phyloP scores from a whole-genome alignment of 1,140 invertebrate species.

The Forficula auricularia region DNA sequence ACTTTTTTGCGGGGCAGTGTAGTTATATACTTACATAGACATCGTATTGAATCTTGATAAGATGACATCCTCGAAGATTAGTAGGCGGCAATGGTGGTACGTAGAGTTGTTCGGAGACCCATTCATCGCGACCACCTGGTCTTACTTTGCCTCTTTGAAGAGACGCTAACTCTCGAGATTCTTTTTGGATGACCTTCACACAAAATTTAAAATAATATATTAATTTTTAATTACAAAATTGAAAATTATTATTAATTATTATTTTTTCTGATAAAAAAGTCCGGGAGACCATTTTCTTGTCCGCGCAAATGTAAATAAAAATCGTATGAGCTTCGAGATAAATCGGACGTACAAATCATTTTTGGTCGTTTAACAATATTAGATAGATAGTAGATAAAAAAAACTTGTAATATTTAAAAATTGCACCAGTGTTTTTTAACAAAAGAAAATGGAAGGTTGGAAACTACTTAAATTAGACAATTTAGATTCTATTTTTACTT shows the following conservation, averaged over 20 bases:
- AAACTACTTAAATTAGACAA: no score
- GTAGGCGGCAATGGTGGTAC: slow-evolving; percentile 89
- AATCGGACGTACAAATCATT: no score
- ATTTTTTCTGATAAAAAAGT: neutral
- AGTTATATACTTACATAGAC: slow-evolving; percentile 73
- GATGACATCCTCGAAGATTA: slow-evolving; percentile 82
- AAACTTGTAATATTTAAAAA: no score
- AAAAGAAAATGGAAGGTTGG: no score
- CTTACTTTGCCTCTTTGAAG: slow-evolving; percentile 66
- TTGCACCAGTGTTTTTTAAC: no score
- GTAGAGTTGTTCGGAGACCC: slow-evolving; percentile 78
- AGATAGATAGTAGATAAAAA: no score
- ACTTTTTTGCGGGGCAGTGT: no score
- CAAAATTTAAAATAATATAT: slow-evolving; percentile 9
- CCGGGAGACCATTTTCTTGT: no score
- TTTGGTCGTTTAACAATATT: no score
- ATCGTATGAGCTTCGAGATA: no score
- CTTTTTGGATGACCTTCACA: slow-evolving; percentile 64
- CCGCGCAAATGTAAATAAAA: no score
- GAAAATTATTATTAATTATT: neutral
- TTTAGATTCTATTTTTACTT: no score
- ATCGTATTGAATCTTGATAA: slow-evolving; percentile 88
- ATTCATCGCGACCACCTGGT: slow-evolving; percentile 63
- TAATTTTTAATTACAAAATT: neutral
- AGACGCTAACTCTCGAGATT: slow-evolving; percentile 68